Percentiles rank a stretch among this genome's conserved stretches.
These are phyloP conservation scores for Kradibia gibbosae DNA, from an alignment of 1,140 invertebrate species.

Conservation along the genomic window DNA sequence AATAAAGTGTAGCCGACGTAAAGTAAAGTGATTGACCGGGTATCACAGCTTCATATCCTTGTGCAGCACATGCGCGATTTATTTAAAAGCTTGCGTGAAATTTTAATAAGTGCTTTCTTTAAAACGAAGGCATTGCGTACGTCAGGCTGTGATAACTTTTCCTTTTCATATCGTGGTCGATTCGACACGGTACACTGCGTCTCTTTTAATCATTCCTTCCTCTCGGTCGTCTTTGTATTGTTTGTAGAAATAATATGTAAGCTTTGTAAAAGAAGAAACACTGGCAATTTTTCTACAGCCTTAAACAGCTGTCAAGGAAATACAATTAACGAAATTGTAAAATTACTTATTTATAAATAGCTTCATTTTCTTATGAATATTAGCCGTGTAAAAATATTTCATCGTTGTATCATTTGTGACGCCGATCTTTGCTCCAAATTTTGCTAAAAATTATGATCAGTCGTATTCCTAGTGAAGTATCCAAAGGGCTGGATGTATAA, in stretches of 20 bases:
- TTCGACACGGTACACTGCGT: background rate
- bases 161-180: background rate
- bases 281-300: background rate
- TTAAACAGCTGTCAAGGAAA: too few species aligned
- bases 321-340: too few species aligned
- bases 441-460: too few species aligned
- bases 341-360: too few species aligned
- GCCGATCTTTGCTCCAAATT: too few species aligned
- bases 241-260: background rate
- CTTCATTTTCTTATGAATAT: too few species aligned
- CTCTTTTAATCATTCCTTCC: background rate
- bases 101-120: slow-evolving; percentile 21
- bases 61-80: slow-evolving; percentile 25
- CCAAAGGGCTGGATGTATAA: too few species aligned
- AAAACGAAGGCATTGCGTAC: background rate
- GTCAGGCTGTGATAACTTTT: background rate
- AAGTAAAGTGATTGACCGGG: slow-evolving; percentile 14
- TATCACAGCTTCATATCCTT: slow-evolving; percentile 17
- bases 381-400: too few species aligned
- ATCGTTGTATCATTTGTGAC: background rate
- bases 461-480: too few species aligned
- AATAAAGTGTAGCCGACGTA: slow-evolving; percentile 2
- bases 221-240: background rate
- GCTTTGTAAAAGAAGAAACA: background rate
- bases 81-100: slow-evolving; percentile 11